Evolutionary conservation across 2,113 vertebrate species (phyloP), one percentile per base, ranked within the genome.

Genomic region (Poecilia latipinna): DNA sequence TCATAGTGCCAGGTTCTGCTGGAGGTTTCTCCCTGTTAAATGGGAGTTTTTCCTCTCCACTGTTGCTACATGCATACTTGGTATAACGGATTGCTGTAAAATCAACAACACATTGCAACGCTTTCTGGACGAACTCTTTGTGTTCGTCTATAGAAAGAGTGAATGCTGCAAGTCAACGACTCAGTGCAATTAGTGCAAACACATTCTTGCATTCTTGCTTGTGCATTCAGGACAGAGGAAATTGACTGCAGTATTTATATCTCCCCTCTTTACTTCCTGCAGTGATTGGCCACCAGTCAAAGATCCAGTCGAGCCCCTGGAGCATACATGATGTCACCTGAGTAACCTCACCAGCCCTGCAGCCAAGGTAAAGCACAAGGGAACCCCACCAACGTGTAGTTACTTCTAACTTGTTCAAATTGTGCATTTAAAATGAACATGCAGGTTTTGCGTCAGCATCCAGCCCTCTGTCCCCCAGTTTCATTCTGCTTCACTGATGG

Each of bases 251-350:
- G 79, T 68, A 54, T 86, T 86, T 86, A 81, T 79, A 75, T 85
- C 77, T 37, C 82, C 78, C 12, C 44, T 17, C 44, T 84, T 68
- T 80, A 83, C 85, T 89, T 87, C 84, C 88, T 86, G 75, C 61
- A 35, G 67, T 74, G 83, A 84, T 84, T 81, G 89, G 87, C 88
- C 88, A 78, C 65, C 75, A 85, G 79, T 70, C 69, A 90, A 79
- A 88, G 81, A 74, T 82, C 79, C 84, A 88, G 75, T 90, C 72
- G 61, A 88, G 87, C 73, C 75, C 69, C 61, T 60, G 80, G 78
- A 75, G 77, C 72, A 19, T 74, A 72, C 48, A 90, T 88, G 90
- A 92, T 93, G 91, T 91, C 88, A 93, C 86, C 63, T 61, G 74
- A 82, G 85, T 85, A 89, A 90, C 85, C 89, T 82, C 80, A 65